Evolutionary conservation across 2,113 vertebrate genomes (phyloP).

Genomic region (Carollia perspicillata): DNA sequence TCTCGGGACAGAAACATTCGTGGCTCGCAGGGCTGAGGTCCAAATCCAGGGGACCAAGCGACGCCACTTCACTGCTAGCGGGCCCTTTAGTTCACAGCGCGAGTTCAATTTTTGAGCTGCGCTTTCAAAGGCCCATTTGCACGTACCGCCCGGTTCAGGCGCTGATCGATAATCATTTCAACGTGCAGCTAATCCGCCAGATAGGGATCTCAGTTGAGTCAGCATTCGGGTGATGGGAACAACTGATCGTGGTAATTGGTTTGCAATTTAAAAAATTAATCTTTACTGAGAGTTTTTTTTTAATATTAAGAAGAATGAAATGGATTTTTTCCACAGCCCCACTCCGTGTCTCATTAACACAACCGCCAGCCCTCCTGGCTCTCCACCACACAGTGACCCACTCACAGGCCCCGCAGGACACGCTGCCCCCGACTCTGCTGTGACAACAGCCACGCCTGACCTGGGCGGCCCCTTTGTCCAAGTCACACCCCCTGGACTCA

Average conservation of each 20-base stretch:
- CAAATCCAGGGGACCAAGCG: conserved; percentile 53
- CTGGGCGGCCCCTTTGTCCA: conserved; percentile 52
- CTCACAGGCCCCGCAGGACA: conserved; percentile 71
- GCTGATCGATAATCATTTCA: conserved; percentile 66
- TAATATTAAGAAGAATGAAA: conserved; percentile 45
- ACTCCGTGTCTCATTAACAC: not conserved
- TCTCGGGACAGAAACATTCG: not conserved
- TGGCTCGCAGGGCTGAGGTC: not conserved
- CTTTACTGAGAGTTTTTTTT: not conserved
- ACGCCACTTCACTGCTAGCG: conserved; percentile 23
- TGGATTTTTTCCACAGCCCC: not conserved
- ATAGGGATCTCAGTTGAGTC: conserved; percentile 66
- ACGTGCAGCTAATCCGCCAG: conserved; percentile 55
- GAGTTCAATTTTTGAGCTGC: conserved; percentile 57
- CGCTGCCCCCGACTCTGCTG: conserved; percentile 59
- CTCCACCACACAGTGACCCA: conserved; percentile 36
- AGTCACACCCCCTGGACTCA: not conserved
- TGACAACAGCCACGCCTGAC: conserved; percentile 60
- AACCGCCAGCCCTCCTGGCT: not conserved
- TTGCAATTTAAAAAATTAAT: conserved; percentile 64
- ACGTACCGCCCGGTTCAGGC: conserved; percentile 60
- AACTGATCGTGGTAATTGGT: conserved; percentile 49
- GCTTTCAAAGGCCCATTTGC: conserved; percentile 67
- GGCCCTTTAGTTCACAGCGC: conserved; percentile 57
- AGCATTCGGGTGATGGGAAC: conserved; percentile 58